Evolutionary conservation across 2,113 vertebrate species (phyloP), one percentile per base, ranked within the genome.

Genomic region (Strigops habroptila): DNA sequence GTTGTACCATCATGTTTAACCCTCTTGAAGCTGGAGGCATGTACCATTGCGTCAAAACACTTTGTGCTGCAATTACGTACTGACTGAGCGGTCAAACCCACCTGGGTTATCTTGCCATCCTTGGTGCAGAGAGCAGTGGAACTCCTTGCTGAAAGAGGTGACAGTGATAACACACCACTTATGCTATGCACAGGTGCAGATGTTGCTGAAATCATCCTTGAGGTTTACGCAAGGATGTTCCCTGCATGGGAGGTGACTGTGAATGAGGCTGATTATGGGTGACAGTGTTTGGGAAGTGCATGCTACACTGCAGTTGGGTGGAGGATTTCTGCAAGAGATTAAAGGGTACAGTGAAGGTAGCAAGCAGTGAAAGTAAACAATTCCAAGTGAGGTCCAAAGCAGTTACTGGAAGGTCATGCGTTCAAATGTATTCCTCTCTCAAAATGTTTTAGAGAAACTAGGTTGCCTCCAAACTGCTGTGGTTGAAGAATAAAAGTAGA

Each of bases 301-400:
- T 39, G 39, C 30, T 74, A 6, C 1, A 1, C 63, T 53, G 87
- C 85, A 35, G 46, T 7, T 0, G 5, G 43, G 23, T 63, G 55
- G 74, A 88, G 89, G 82, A 85, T 95, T 96, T 92, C 73, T 92
- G 62, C 33, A 49, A 10, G 82, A 88, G 80, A 91, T 84, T 92
- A 76, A 86, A 88, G 52, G 83, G 69, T 86, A 18, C 27, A 10
- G 19, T n/a, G 44, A 96, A 78, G 87, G 46, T n/a, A 90, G 67
- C 46, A 69, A 73, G 64, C 46, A 88, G 90, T 43, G 88, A 94
- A 96, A 93, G 92, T 71, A 83, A 92, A 92, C 77, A 39, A n/a
- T 89, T 92, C 84, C 69, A 73, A 12, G 19, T 68, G 33, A 92
- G 28, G 49, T 65, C n/a, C 52, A 86, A 64, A 84, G 77, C 44